These are phyloP conservation scores for Odontocolon sp. DNA, from an alignment of 2,888 invertebrate genomes.

Conservation along the genomic window DNA sequence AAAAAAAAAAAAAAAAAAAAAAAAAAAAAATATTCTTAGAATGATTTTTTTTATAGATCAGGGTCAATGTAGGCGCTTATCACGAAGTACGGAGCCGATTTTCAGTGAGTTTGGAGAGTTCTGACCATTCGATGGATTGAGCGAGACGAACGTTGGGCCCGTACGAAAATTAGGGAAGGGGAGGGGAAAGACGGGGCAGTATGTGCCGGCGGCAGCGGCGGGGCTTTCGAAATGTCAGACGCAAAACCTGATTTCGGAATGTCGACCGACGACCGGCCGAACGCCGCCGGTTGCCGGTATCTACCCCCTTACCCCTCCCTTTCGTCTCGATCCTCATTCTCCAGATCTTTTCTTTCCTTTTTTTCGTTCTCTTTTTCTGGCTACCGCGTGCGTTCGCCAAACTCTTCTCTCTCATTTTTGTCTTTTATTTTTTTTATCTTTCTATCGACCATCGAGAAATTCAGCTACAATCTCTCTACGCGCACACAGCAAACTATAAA, in stretches of 20 bases:
- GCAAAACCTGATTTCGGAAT: constrained; percentile 73
- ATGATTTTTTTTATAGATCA: too few relatives aligned
- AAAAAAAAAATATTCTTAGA: not conserved
- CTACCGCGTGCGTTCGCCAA: constrained; percentile 31
- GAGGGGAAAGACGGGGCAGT: constrained; percentile 56
- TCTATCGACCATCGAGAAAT: constrained; percentile 38
- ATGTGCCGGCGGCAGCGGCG: constrained; percentile 55
- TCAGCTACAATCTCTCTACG: constrained; percentile 27
- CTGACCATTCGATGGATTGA: constrained; percentile 2
- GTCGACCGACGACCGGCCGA: constrained; percentile 65
- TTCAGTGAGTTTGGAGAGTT: not conserved
- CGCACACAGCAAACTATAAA: not conserved
- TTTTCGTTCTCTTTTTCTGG: constrained; percentile 41
- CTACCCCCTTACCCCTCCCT: constrained; percentile 18
- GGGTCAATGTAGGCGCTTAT: too few relatives aligned
- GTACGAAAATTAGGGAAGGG: constrained; percentile 45
- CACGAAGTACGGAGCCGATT: not conserved
- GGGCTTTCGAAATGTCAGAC: constrained; percentile 69
- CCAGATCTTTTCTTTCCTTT: constrained; percentile 17
- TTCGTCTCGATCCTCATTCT: constrained; percentile 9
- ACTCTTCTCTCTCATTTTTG: constrained; percentile 42
- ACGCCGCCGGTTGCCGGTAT: constrained; percentile 43
- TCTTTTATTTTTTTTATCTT: constrained; percentile 7
- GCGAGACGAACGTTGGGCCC: constrained; percentile 28
- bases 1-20: constrained; percentile 5